phyloP scores from a whole-genome alignment of 2,113 vertebrate species.

The Panthera uncia region DNA sequence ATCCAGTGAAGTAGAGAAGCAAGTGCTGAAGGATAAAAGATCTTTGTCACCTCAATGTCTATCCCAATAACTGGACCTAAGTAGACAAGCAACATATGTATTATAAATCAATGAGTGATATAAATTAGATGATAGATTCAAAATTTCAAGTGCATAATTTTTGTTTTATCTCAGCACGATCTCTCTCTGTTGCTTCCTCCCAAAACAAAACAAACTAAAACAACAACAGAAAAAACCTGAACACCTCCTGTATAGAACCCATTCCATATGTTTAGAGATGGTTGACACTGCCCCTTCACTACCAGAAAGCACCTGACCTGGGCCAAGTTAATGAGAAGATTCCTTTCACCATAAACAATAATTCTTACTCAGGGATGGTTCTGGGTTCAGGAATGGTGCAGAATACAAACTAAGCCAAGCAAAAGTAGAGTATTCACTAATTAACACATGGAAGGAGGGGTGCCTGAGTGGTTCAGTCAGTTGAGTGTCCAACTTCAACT shows the following conservation, averaged over 20 bases:
- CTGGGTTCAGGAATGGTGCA: neutral
- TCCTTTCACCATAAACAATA: neutral
- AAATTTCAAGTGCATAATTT: neutral
- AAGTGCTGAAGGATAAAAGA: neutral
- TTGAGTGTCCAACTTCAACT: too few relatives aligned
- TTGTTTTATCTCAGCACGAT: neutral
- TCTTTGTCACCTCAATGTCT: neutral
- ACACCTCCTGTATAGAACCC: neutral
- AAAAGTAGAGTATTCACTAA: neutral
- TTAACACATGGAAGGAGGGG: neutral
- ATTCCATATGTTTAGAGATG: neutral
- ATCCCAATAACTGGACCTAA: neutral
- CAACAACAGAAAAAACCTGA: neutral
- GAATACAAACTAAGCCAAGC: neutral
- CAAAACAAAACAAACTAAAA: neutral
- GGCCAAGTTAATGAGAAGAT: neutral
- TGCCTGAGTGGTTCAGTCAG: too few relatives aligned
- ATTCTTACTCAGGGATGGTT: neutral
- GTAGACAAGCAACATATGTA: neutral
- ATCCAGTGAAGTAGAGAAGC: neutral
- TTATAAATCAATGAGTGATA: neutral
- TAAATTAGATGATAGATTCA: neutral
- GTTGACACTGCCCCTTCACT: neutral
- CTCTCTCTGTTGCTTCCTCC: rapidly evolving
- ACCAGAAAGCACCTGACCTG: neutral